A percentile compares a stretch with the other conserved stretches of the same genome.
Conservation (phyloP, 2,888 invertebrate genomes). For the Noctua pronuba region DNA sequence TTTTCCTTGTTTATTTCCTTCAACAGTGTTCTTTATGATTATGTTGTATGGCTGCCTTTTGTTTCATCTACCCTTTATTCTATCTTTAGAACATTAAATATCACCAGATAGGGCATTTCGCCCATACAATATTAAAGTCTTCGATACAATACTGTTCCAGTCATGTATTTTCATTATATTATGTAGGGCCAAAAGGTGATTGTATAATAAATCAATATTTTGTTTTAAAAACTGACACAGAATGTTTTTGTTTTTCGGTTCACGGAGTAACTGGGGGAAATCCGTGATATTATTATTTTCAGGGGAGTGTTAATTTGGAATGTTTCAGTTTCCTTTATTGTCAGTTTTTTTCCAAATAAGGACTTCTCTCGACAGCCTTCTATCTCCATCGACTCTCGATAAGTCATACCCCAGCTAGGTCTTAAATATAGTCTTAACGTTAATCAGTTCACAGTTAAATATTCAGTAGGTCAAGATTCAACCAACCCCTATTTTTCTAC, state of each 20-base stretch:
- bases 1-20: constrained; percentile 23
- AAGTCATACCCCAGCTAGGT: too few species aligned
- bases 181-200: background rate
- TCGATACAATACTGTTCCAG: background rate
- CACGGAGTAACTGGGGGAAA: background rate
- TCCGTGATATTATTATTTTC: background rate
- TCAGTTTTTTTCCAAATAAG: too few species aligned
- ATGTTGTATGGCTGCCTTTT: constrained; percentile 1
- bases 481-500: too few species aligned
- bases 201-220: background rate
- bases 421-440: too few species aligned
- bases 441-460: background rate
- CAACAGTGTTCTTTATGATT: background rate
- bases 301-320: background rate
- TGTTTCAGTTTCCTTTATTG: background rate
- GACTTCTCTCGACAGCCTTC: too few species aligned
- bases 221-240: background rate
- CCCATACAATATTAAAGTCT: background rate
- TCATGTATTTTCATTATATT: too few species aligned
- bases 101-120: background rate
- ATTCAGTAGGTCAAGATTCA: too few species aligned
- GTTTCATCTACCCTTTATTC: background rate
- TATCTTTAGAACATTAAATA: constrained; percentile 4
- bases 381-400: too few species aligned
- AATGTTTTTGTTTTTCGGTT: background rate